Evolutionary conservation across 2,113 vertebrate species (phyloP), one percentile per base, ranked within the genome.

Genomic region (Empidonax alnorum): DNA sequence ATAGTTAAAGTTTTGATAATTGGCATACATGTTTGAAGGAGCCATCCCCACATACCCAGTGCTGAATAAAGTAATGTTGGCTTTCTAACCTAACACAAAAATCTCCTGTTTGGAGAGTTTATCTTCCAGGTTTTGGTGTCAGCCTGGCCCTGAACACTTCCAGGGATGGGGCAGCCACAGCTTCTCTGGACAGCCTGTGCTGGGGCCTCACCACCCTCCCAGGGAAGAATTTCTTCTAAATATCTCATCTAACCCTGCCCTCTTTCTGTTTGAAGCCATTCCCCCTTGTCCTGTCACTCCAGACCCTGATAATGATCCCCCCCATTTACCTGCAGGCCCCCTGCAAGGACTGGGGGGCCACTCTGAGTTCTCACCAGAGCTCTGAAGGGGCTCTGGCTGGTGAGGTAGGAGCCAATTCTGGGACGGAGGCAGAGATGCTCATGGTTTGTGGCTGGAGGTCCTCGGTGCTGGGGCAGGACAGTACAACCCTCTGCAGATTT

Each of bases 401-500:
- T 6, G 27, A 42, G 62, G 19, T 3, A 28, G 84, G 58, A 62
- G 15, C 16, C 46, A 16, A 37, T 14, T 31, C 53, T 33, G 76
- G 23, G 21, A 27, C 0, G 0, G 69, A 8, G 23, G 18, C 39
- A 11, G 14, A 21, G 28, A 17, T 22, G 44, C 2, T 24, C 5
- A 2, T 5, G 66, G 14, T 49, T 44, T 18, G 14, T 39, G 33
- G 44, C 37, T 58, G 41, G 58, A 49, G 35, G 33, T 18, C 30
- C n/a, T 23, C 25, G 23, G 17, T 30, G 23, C 73, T 11, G 63
- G n/a, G 46, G 8, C 77, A 82, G 88, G 63, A 94, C 94, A 41
- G 88, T 21, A 50, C 55, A 24, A 53, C 73, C 27, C 74, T 58
- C 14, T 20, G 37, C 79, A 50, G 92, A 67, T 95, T 90, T 83